A percentile compares a stretch with the other conserved stretches of the same genome.
phyloP scores from a whole-genome alignment of 1,140 invertebrate genomes.

The Lepidurus packardi region DNA sequence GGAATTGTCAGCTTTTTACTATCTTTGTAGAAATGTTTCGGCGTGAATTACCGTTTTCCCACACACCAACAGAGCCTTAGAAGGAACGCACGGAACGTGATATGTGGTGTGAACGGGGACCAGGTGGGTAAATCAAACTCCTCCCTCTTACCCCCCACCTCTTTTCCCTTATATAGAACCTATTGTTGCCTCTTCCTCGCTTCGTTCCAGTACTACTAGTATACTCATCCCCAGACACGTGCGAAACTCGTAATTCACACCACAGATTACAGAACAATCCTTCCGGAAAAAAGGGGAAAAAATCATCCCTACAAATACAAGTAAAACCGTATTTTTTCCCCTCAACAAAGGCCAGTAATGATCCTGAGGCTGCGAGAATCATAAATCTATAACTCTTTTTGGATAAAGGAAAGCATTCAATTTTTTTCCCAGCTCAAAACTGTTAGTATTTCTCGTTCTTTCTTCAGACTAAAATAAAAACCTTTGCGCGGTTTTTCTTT shows the following conservation, averaged over 20 bases:
- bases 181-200: background rate
- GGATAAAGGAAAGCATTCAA: background rate
- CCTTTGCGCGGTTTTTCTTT: background rate
- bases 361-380: background rate
- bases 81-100: background rate
- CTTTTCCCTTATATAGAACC: background rate
- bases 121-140: slow-evolving; percentile 13
- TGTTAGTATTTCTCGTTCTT: background rate
- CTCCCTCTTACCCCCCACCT: background rate
- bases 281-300: background rate
- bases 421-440: background rate
- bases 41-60: slow-evolving; percentile 14
- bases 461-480: slow-evolving; percentile 16
- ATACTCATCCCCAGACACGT: background rate
- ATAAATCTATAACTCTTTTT: background rate
- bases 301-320: background rate
- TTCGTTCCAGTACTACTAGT: background rate
- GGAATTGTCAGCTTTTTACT: slow-evolving; percentile 13
- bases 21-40: background rate
- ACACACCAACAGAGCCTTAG: background rate
- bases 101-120: slow-evolving; percentile 17
- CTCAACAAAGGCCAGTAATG: background rate
- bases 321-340: background rate
- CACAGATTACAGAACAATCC: background rate
- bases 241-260: slow-evolving; percentile 21